Evolutionary conservation across 2,113 vertebrate species (phyloP), one percentile per base, ranked within the genome.

Genomic region (Pungitius pungitius): DNA sequence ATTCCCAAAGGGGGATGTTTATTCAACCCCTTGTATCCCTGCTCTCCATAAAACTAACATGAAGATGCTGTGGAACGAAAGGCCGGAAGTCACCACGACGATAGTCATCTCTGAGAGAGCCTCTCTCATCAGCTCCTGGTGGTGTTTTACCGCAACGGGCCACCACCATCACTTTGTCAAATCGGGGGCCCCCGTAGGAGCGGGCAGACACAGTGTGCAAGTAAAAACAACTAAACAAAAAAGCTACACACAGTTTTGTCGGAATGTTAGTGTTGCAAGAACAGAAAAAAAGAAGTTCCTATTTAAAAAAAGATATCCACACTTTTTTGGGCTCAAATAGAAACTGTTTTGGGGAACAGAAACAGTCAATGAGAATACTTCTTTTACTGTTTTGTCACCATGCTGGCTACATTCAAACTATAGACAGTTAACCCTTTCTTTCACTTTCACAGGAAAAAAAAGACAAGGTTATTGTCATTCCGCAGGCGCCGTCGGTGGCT

Each of bases 1-100:
- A 75, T 87, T 84, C 85, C 73, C 73, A 56, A 42, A 77, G 70
- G 73, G 47, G 88, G 84, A 89, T 84, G 91, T 91, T 92, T 87
- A 7, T 86, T 83, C 82, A 91, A 89, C 82, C 81, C 65, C 65
- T 79, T 84, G 81, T 87, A 69, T 52, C 73, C 80, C 30, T 6
- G 61, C 75, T 51, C 73, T 15, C 62, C 47, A 75, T 65, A 80
- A 74, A 89, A 84, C 84, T 73, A 87, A 83, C 82, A 88, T 39
- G 35, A 57, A 86, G 61, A 87, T 60, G 64, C 49, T 68, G 43
- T 66, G 62, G 81, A 87, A 83, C 68, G 81, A 12, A 71, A 57
- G 40, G 61, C 84, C 87, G 83, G 90, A 91, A 90, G 83, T 42
- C 24, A 33, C 54, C 45, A 51, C 33, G 14, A 26, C 0, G 74